A percentile compares a stretch with the other conserved stretches of the same genome.
These are phyloP conservation scores for Mus musculus DNA, from an alignment of 2,113 vertebrate genomes.

Conservation along the genomic window DNA sequence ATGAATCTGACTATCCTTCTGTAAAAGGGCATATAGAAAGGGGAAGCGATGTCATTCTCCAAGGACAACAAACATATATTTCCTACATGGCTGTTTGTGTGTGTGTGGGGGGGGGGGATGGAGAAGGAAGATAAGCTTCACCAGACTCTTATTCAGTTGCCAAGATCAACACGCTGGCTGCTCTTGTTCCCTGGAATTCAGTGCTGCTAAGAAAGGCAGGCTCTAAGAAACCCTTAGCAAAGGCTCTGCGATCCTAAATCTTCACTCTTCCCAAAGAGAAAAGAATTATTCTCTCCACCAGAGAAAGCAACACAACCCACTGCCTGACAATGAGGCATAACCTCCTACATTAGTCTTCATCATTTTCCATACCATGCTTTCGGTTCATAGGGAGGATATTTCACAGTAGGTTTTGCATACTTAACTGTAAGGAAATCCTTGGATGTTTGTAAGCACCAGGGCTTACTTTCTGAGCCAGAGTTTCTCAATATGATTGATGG, in stretches of 20 bases:
- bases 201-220: neutral
- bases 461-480: neutral
- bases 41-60: neutral
- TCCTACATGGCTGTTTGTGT: neutral
- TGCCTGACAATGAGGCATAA: neutral
- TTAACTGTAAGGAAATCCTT: neutral
- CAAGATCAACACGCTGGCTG: neutral
- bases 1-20: neutral
- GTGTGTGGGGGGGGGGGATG: neutral
- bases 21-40: neutral
- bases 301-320: neutral
- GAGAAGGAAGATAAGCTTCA: neutral
- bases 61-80: slow-evolving; percentile 24
- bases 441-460: neutral
- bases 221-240: neutral
- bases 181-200: neutral
- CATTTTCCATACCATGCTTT: neutral
- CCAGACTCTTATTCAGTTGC: neutral
- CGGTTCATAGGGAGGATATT: neutral
- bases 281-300: neutral
- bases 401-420: neutral
- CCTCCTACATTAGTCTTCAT: neutral
- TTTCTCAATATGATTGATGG: neutral
- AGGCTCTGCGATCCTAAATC: neutral
- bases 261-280: neutral